Evolutionary conservation across 2,888 invertebrate genomes (phyloP).

Genomic region (Scrobipalpa atriplicella): DNA sequence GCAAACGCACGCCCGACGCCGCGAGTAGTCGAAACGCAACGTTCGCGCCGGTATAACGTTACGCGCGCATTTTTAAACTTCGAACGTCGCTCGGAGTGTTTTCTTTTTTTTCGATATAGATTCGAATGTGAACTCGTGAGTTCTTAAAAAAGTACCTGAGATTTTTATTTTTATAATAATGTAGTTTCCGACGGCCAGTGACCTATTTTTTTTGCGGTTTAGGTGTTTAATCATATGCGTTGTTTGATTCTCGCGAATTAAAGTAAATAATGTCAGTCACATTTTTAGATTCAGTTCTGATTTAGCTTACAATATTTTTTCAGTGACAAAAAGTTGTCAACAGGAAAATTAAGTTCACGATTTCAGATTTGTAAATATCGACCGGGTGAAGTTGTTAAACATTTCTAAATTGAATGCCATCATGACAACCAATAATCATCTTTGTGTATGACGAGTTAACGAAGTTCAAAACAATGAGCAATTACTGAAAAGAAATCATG

Average conservation of each 20-base stretch:
- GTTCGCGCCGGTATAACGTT: conserved; percentile 57
- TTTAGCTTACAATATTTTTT: background rate
- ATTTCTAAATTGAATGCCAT: background rate
- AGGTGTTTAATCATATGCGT: background rate
- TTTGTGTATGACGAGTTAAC: background rate
- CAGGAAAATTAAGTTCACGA: background rate
- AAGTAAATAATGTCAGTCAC: background rate
- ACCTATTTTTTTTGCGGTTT: background rate
- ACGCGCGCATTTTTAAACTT: conserved; percentile 38
- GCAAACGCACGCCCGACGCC: conserved; percentile 28
- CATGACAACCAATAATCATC: background rate
- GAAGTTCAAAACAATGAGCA: background rate
- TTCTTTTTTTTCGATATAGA: conserved; percentile 18
- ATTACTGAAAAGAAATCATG: background rate
- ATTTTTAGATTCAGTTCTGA: background rate
- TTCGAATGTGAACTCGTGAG: background rate
- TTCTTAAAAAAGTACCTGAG: background rate
- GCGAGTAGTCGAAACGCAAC: conserved; percentile 56
- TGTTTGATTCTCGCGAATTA: background rate
- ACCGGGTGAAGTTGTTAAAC: background rate
- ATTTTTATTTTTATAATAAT: background rate
- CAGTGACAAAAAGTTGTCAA: background rate
- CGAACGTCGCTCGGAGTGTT: conserved; percentile 22
- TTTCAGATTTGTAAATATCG: background rate
- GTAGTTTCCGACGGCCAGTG: conserved; percentile 19